Evolutionary conservation across 2,797 vertebrate species (phyloP), one percentile per base, ranked within the genome.

Genomic region (Chlorospingus flavigularis): DNA sequence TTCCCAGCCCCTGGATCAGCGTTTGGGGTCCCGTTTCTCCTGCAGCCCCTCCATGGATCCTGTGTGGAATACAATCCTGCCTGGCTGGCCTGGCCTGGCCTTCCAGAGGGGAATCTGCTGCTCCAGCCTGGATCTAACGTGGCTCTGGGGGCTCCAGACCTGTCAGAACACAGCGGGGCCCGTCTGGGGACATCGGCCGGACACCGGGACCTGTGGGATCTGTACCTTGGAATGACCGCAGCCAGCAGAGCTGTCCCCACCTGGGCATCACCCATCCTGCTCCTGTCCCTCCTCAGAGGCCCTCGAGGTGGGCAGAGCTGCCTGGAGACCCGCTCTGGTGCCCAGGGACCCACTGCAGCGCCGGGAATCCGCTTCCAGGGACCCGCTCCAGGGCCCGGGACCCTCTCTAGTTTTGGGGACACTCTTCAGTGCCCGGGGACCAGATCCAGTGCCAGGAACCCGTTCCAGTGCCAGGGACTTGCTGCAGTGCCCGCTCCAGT

Each of bases 61-160:
- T 16, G 0, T 82, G 71, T 85, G 96, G 94, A 94, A 92, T 94
- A 92, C 20, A 91, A 93, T 35, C 67, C 63, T 65, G 55, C 19
- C 28, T 24, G 86, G 81, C 78, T 37, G 88, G 78, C 81, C 60
- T 0, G 81, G 76, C 53, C 66, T 2, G 53, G 39, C 67, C 51
- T 39, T 78, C 81, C 45, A 19, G 3, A 65, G 67, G 62, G 81
- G 39, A 37, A 31, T 26, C 62, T 65, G 61, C 53, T 3, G 17
- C 73, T 67, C 72, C 3, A 17, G 17, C 8, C 10, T 47, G 93
- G 91, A 94, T 87, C 51, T 87, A 58, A 72, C 0, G 3, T 11
- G 76, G 57, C 17, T 28, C 5, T 13, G 54, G 53, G 15, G 25
- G 37, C 30, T 42, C 30, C 26, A 8, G 63, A 42, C 2, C 33